Percentiles rank a stretch among this genome's conserved stretches.
Conservation (phyloP, 1,140 invertebrate genomes). For the Mesaphorura yosii region DNA sequence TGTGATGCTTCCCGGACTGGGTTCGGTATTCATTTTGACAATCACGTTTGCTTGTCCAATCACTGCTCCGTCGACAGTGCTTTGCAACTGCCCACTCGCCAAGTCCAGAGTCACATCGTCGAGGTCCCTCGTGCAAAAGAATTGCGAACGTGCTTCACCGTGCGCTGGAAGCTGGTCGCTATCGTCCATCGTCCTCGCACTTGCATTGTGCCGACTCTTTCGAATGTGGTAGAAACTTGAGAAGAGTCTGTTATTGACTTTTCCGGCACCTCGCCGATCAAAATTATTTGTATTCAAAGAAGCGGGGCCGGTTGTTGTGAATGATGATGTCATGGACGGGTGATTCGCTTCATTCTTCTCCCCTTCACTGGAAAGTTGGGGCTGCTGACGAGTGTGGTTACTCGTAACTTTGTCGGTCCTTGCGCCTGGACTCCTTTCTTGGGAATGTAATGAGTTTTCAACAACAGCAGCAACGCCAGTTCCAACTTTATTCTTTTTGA, state of each 20-base stretch:
- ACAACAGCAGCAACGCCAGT: not conserved
- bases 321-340: too few relatives aligned
- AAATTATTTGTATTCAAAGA: not conserved
- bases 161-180: too few relatives aligned
- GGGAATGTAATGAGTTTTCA: not conserved
- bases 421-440: constrained; percentile 1
- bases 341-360: too few relatives aligned
- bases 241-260: not conserved
- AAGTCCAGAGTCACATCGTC: constrained; percentile 28
- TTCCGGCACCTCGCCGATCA: not conserved
- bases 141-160: not conserved
- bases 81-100: constrained; percentile 22
- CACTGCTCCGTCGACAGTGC: constrained; percentile 23
- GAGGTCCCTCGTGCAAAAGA: constrained; percentile 16
- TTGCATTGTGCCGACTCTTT: too few relatives aligned
- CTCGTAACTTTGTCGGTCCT: too few relatives aligned
- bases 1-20: too few relatives aligned
- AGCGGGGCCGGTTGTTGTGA: too few relatives aligned
- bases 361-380: too few relatives aligned
- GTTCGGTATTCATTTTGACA: too few relatives aligned
- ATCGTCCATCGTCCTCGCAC: too few relatives aligned
- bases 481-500: constrained; percentile 26
- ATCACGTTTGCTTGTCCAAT: too few relatives aligned
- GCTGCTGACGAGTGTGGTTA: too few relatives aligned
- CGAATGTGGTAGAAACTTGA: constrained; percentile 5